These are phyloP conservation scores for Entosphenus tridentatus DNA, from an alignment of 2,113 vertebrate species.

Conservation along the genomic window DNA sequence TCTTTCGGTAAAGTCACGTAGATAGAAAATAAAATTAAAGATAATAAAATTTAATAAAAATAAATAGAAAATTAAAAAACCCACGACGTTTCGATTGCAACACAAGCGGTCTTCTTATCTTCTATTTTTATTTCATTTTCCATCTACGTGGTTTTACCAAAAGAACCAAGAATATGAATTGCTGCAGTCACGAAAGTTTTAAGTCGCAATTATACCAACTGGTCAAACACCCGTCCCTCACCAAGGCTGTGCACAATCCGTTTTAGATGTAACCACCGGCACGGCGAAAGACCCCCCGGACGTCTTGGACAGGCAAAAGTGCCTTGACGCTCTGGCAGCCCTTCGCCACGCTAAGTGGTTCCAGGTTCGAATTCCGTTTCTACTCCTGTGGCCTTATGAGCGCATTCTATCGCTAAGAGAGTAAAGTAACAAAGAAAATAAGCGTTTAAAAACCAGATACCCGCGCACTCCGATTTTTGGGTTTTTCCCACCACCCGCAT, in stretches of 20 bases:
- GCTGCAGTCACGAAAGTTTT: too few relatives aligned
- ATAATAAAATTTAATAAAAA: too few relatives aligned
- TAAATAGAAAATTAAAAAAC: too few relatives aligned
- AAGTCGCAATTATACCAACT: conserved; percentile 12
- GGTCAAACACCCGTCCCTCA: conserved; percentile 99
- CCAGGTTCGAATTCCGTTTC: conserved; percentile 99
- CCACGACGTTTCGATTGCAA: too few relatives aligned
- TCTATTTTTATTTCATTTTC: neutral
- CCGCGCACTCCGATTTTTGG: too few relatives aligned
- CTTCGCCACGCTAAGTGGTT: conserved; percentile 99
- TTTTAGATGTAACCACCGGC: conserved; percentile 99
- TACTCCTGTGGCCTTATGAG: conserved; percentile 99
- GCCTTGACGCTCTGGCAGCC: conserved; percentile 99
- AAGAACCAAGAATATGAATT: neutral
- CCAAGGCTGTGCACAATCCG: conserved; percentile 53
- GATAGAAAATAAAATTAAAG: too few relatives aligned
- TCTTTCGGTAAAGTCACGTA: too few relatives aligned
- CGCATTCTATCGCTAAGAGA: conserved; percentile 18
- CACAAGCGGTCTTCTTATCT: too few relatives aligned
- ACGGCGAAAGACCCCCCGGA: conserved; percentile 99
- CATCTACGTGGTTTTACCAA: neutral
- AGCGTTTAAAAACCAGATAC: too few relatives aligned
- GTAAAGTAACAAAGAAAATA: too few relatives aligned
- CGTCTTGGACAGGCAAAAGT: conserved; percentile 99
- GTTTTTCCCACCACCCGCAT: too few relatives aligned